Base-by-base conservation (phyloP, 92 coral and sea anemone species). In the Porites evermanni region DNA sequence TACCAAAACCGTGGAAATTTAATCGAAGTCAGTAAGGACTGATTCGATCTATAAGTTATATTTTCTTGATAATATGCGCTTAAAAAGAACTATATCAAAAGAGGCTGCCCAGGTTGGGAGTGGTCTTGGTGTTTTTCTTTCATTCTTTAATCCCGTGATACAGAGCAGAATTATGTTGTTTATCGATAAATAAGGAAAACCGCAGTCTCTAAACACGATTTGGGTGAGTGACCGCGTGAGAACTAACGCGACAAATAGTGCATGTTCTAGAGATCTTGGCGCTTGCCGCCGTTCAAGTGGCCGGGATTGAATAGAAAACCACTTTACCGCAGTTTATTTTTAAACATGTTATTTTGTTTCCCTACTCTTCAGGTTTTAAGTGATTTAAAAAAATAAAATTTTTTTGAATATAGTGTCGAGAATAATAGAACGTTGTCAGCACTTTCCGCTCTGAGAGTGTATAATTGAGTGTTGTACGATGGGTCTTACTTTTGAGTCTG, bases 161-260 rank as follows among this genome's bases (percentile, higher is more conserved):
- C 83, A 65, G 83, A 50, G 72, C 83, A 79, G 73, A 79, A 79
- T 65, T 79, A 19, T 12, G 50, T 79, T 79, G 83, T 79, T 64
- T 19, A 3, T 10, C 59, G 9, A 26, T 32, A 5, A 63, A 63
- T 16, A 50, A n/a, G 21, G 20, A 21, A 79, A 64, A 79, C 60
- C 83, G 21, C 70, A 38, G 64, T 12, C 13, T 1, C 6, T 24
- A 26, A 14, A 44, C 38, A 14, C 50, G 18, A 67, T 6, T 67
- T 24, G 32, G 16, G 10, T 24, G 50, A 6, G 5, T 12, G 20
- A 63, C 18, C 8, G 8, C 8, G 67, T 7, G n/a, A 16, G 13
- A 63, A 63, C 19, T 63, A 16, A 16, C 67, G 9, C 1, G 18
- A 7, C 19, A 8, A 18, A 63, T n/a, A 63, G n/a, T 3, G 44